phyloP scores from a whole-genome alignment of 2,797 vertebrate genomes.

The Smutsia gigantea region DNA sequence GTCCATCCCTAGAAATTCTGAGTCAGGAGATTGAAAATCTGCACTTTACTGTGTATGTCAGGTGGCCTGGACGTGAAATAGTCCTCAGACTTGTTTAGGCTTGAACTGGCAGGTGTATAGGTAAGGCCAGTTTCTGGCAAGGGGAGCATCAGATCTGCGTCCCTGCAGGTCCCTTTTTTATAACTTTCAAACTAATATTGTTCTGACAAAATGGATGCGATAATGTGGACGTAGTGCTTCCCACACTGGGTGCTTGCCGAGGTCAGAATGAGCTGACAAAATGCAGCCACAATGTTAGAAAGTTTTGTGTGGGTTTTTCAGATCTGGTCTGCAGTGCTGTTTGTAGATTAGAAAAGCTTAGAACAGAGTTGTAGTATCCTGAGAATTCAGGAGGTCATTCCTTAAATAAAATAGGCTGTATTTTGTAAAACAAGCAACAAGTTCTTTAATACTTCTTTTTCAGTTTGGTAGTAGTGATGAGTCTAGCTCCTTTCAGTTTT shows the following conservation, averaged over 20 bases:
- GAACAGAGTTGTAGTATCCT: not conserved
- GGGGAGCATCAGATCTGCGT: not conserved
- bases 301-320: not conserved
- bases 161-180: not conserved
- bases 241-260: not conserved
- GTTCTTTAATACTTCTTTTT: not conserved
- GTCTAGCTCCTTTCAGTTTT: not conserved
- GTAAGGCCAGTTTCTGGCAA: not conserved
- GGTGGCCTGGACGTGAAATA: not conserved
- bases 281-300: not conserved
- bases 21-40: not conserved
- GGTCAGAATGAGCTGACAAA: not conserved
- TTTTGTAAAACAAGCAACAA: slow-evolving; percentile 21
- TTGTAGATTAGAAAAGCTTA: not conserved
- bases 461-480: not conserved
- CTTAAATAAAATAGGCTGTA: not conserved
- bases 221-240: not conserved
- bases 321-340: not conserved
- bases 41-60: not conserved
- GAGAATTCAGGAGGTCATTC: not conserved
- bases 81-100: not conserved
- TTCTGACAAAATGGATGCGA: not conserved
- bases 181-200: not conserved
- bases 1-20: not conserved
- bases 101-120: too few relatives aligned